These are phyloP conservation scores for Macrosiphum euphorbiae DNA, from an alignment of 2,888 invertebrate species.

Conservation along the genomic window DNA sequence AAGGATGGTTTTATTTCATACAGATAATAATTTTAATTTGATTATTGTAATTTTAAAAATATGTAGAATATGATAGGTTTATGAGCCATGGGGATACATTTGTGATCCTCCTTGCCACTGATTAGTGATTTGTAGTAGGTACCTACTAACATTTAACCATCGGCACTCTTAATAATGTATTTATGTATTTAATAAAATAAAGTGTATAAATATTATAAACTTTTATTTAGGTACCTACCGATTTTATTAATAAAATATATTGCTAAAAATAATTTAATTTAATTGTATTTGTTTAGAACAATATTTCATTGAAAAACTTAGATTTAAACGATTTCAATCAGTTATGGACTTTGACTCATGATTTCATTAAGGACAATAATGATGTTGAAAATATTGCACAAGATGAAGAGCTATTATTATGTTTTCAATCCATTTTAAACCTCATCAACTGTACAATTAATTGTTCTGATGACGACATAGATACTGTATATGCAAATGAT, in stretches of 20 bases:
- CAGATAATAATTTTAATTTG: too few relatives aligned
- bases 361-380: conserved; percentile 25
- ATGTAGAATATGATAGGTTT: too few relatives aligned
- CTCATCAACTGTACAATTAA: not conserved
- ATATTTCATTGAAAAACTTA: conserved; percentile 37
- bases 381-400: not conserved
- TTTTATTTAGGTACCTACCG: not conserved
- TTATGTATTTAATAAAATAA: not conserved
- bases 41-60: too few relatives aligned
- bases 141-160: not conserved
- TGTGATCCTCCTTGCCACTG: not conserved
- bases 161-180: not conserved
- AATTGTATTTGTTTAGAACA: not conserved
- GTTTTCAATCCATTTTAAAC: conserved; percentile 38
- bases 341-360: conserved; percentile 11
- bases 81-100: not conserved
- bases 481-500: not conserved
- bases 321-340: conserved; percentile 38
- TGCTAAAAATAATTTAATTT: not conserved
- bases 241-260: not conserved
- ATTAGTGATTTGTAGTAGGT: not conserved
- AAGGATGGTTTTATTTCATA: too few relatives aligned
- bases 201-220: not conserved
- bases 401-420: conserved; percentile 26
- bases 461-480: not conserved